A percentile compares a stretch with the other conserved stretches of the same genome.
These are phyloP conservation scores for Tenthredo scrophulariae DNA, from an alignment of 2,888 invertebrate species.

Conservation along the genomic window DNA sequence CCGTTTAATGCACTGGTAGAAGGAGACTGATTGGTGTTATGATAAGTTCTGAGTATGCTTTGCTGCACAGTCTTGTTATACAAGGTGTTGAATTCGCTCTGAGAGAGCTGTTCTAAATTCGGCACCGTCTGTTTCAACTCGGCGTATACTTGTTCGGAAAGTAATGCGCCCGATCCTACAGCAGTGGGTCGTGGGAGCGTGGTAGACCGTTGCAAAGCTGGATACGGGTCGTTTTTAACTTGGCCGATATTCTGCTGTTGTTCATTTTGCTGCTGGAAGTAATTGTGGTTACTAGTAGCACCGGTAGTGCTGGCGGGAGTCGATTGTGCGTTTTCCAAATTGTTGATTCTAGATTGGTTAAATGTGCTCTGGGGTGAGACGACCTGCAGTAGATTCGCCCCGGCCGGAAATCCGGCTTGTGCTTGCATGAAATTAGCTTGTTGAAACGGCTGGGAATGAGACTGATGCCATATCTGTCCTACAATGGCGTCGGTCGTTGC, in stretches of 20 bases:
- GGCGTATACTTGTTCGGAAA: constrained; percentile 75
- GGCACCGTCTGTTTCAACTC: constrained; percentile 75
- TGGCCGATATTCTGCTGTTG: constrained; percentile 63
- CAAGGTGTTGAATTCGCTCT: constrained; percentile 76
- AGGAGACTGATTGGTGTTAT: constrained; percentile 62
- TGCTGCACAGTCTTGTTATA: constrained; percentile 76
- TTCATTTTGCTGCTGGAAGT: constrained; percentile 57
- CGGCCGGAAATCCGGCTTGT: constrained; percentile 55
- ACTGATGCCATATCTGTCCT: constrained; percentile 73
- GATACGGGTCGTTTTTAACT: constrained; percentile 67
- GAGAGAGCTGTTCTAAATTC: constrained; percentile 74
- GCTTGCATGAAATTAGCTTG: constrained; percentile 26
- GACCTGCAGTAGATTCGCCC: constrained; percentile 60
- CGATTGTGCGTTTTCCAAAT: constrained; percentile 58
- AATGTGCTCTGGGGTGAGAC: constrained; percentile 61
- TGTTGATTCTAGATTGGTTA: constrained; percentile 52
- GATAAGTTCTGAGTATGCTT: constrained; percentile 74
- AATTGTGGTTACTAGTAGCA: constrained; percentile 50
- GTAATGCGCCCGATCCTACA: constrained; percentile 62
- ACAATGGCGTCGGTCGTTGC: constrained; percentile 70
- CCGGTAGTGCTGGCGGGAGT: constrained; percentile 52
- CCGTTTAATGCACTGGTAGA: constrained; percentile 42
- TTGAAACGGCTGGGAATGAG: constrained; percentile 61
- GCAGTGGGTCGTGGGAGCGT: constrained; percentile 61
- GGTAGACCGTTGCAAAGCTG: constrained; percentile 57